Evolutionary conservation across 2,888 invertebrate genomes (phyloP), one percentile per base, ranked within the genome.

Genomic region (Hirtodrosophila confusa): DNA sequence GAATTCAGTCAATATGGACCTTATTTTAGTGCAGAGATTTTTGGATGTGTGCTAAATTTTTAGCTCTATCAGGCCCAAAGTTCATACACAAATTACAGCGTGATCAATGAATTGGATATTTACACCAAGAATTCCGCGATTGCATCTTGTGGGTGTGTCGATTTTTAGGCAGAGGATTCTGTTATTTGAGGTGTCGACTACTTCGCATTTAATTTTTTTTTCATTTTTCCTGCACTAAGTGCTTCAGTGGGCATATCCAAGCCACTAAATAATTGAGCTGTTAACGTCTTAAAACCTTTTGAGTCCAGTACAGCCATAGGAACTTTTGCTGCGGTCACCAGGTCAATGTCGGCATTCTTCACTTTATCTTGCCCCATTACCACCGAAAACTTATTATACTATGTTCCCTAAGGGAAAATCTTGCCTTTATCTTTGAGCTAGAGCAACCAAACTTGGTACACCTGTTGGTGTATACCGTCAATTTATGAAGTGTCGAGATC

Each of bases 251-350:
- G 37, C 37, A 37, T 37, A 12, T 37, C 12, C 12, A 37, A 37
- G 37, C 37, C 12, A 12, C 37, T 37, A 37, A 37, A 37, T 12
- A 37, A 4, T 27, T 27, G 27, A 27, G 27, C 27, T 27, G 27
- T 27, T 27, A 27, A 27, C 4, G 27, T 27, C 27, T 27, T 27
- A 3, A 3, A 27, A 3, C 27, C 27, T 6, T 27, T 27, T 24
- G 17, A 17, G 17, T 17, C 17, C 17, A 17, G 17, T n/a, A n/a
- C n/a, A n/a, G n/a, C n/a, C n/a, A n/a, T 47, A 40, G 55, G 10
- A n/a, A 41, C 27, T 56, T 55, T 47, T 24, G 24, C 31, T 4
- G 27, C 27, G 27, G 27, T 27, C 27, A 27, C 27, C 27, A 27
- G 27, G 27, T 27, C 27, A 27, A 27, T 27, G 8, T 33, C 40